A percentile compares a stretch with the other conserved stretches of the same genome.
phyloP scores from a whole-genome alignment of 2,888 invertebrate genomes.

The Pristionchus mayeri region DNA sequence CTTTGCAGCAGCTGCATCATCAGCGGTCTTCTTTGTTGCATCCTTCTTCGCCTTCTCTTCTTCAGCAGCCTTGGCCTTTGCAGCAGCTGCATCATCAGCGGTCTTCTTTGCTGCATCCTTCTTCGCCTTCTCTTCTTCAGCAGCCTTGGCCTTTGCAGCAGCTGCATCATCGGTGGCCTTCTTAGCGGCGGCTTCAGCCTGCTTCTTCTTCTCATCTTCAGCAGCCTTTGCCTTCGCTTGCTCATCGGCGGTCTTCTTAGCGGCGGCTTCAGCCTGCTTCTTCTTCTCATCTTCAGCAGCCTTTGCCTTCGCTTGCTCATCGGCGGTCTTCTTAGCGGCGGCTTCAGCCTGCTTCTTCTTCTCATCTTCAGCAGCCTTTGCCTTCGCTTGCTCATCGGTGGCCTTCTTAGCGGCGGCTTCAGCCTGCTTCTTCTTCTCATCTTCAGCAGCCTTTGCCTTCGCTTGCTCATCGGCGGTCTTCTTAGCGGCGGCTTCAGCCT shows the following conservation, averaged over 20 bases:
- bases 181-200: constrained; percentile 51
- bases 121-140: constrained; percentile 48
- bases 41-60: constrained; percentile 48
- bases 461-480: not conserved
- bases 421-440: not conserved
- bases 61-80: constrained; percentile 2
- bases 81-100: constrained; percentile 23
- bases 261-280: constrained; percentile 6
- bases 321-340: not conserved
- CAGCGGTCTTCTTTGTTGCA: constrained; percentile 42
- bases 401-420: not conserved
- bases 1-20: constrained; percentile 40
- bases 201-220: constrained; percentile 50
- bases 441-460: constrained; percentile 24
- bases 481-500: no score
- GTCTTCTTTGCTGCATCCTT: constrained; percentile 47
- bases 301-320: not conserved
- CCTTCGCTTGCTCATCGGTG: no score
- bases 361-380: constrained; percentile 43
- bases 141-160: no score
- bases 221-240: constrained; percentile 50
- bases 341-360: constrained; percentile 46
- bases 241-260: constrained; percentile 50
- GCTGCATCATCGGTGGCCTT: constrained; percentile 34
- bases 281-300: not conserved